These are phyloP conservation scores for Trinectes maculatus DNA, from an alignment of 2,113 vertebrate species.

Conservation along the genomic window DNA sequence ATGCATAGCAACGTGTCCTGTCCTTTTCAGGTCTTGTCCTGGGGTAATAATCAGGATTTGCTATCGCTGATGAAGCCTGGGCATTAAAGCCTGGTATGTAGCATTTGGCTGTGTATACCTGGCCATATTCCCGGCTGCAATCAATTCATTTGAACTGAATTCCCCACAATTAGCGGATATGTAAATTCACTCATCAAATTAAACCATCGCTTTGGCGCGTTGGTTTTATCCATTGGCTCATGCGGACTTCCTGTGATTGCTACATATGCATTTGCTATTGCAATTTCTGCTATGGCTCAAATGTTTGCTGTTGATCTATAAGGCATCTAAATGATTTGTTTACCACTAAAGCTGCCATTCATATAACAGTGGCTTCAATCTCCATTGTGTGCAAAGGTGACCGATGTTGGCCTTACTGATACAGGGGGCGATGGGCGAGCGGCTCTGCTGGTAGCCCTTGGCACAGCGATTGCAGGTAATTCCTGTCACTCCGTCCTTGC, in stretches of 20 bases:
- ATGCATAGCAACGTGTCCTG: slow-evolving; percentile 39
- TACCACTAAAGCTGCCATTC: neutral
- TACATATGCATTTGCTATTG: too few relatives aligned
- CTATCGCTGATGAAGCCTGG: neutral
- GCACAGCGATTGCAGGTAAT: slow-evolving; percentile 99
- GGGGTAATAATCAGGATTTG: slow-evolving; percentile 8
- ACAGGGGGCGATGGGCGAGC: slow-evolving; percentile 97
- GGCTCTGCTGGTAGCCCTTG: slow-evolving; percentile 99
- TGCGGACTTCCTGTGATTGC: too few relatives aligned
- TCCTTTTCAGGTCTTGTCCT: slow-evolving; percentile 51
- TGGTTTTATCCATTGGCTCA: too few relatives aligned
- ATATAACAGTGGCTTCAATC: neutral
- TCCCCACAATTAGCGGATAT: neutral
- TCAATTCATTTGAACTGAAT: neutral
- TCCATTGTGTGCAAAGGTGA: neutral
- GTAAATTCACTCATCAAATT: neutral
- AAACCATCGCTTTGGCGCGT: too few relatives aligned
- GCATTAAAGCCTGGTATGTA: neutral
- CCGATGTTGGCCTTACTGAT: slow-evolving; percentile 88
- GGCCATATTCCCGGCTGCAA: neutral
- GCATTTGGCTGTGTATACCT: neutral
- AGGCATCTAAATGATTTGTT: neutral
- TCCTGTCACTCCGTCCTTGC: slow-evolving; percentile 97
- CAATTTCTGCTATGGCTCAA: too few relatives aligned
- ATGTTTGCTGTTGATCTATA: too few relatives aligned